These are phyloP conservation scores for Drosophila pruinosa DNA, from an alignment of 1,140 invertebrate species.

Conservation along the genomic window DNA sequence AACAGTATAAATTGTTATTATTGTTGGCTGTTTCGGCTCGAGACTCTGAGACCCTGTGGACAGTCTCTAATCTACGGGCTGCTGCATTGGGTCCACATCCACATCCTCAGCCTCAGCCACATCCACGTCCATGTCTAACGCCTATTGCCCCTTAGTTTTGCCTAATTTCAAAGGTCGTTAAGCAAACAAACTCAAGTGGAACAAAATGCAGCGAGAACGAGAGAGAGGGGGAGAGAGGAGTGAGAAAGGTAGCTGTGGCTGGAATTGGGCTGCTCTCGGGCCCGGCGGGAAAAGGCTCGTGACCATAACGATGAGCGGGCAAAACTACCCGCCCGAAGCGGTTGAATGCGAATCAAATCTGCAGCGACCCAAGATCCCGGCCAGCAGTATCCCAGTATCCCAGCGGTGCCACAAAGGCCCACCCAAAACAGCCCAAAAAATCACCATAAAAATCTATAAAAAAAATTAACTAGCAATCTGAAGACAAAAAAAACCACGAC, in stretches of 20 bases:
- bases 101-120: neutral
- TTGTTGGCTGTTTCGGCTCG: slow-evolving; percentile 15
- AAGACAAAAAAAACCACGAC: slow-evolving; percentile 14
- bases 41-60: slow-evolving; percentile 25
- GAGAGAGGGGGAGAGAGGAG: slow-evolving; percentile 2
- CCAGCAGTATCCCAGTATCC: neutral
- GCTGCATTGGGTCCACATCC: slow-evolving; percentile 34
- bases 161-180: slow-evolving; percentile 83
- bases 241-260: neutral
- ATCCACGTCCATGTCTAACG: slow-evolving; percentile 29
- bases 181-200: slow-evolving; percentile 82
- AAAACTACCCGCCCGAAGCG: slow-evolving; percentile 35
- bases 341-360: slow-evolving; percentile 31
- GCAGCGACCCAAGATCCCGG: neutral
- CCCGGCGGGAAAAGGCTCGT: slow-evolving; percentile 29
- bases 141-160: slow-evolving; percentile 73
- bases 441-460: slow-evolving; percentile 76
- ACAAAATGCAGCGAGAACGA: slow-evolving; percentile 63
- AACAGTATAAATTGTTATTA: slow-evolving; percentile 73
- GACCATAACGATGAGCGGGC: slow-evolving; percentile 44
- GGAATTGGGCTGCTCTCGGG: neutral
- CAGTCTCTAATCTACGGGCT: slow-evolving; percentile 45
- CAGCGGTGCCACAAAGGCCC: slow-evolving; percentile 39
- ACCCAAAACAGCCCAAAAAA: slow-evolving; percentile 75
- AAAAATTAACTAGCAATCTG: slow-evolving; percentile 30